Base-by-base conservation (phyloP, 2,797 vertebrate species). In the Coccyzus lansbergi region DNA sequence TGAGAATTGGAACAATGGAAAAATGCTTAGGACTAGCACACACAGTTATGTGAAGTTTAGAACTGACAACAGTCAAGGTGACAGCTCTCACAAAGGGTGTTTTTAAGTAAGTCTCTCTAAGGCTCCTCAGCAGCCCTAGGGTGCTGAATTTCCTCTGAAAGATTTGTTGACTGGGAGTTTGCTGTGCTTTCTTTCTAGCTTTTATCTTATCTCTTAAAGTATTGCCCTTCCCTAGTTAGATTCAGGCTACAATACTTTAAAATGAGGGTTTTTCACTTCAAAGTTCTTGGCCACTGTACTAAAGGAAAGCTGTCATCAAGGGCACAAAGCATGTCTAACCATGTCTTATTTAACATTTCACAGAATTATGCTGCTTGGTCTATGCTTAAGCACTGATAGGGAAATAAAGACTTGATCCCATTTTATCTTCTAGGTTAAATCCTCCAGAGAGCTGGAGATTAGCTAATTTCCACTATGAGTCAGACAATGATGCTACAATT, bases 301-400 rank as follows among this genome's bases (percentile, higher is more conserved):
- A 22, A 83, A 77, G 21, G n/a, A 88, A 92, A 88, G 11, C 10
- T 80, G 5, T 80, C 33, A 49, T 16, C 19, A 36, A 85, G 14
- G 12, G 15, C 38, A 55, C 20, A 84, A 79, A 68, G 22, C 5
- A 7, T 49, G 7, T 38, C 18, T 82, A 81, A 36, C 52, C 28
- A 44, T 10, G 28, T 56, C 21, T 86, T 65, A 38, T 22, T 59
- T 24, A 75, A 5, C 31, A 28, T 69, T 79, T 88, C 67, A 44
- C 34, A 24, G 34, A 69, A 33, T 22, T 56, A 8, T 8, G 49
- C 19, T 0, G 0, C n/a, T 63, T 72, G 19, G 10, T 72, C 36
- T 79, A 15, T 52, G 15, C 25, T 82, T 90, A 55, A 65, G 22
- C 15, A 33, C 6, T 44, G 19, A 44, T 53, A 70, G 11, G 52